Base-by-base conservation (phyloP, 2,888 invertebrate species). In the Cosmopolites sordidus region DNA sequence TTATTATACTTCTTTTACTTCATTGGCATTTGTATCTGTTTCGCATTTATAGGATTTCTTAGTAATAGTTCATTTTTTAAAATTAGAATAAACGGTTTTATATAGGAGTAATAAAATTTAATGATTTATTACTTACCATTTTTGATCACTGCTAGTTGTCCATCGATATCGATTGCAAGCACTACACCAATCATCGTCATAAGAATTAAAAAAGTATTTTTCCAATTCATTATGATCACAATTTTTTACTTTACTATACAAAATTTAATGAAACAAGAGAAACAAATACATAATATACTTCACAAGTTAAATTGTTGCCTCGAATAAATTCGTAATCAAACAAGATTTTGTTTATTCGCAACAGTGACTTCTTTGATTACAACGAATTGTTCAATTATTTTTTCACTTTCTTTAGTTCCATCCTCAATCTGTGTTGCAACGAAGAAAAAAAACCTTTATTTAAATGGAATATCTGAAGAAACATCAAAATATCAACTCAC, bases 51-150 rank as follows among this genome's bases (percentile, higher is more conserved):
- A n/a, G n/a, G n/a, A n/a, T n/a, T n/a, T n/a, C n/a, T n/a, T n/a
- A n/a, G n/a, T n/a, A n/a, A n/a, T n/a, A n/a, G n/a, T n/a, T n/a
- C n/a, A n/a, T n/a, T n/a, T n/a, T n/a, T n/a, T n/a, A n/a, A n/a
- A n/a, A n/a, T n/a, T n/a, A n/a, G n/a, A n/a, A n/a, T n/a, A n/a
- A n/a, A n/a, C n/a, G n/a, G n/a, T n/a, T n/a, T n/a, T n/a, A n/a
- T n/a, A n/a, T n/a, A n/a, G n/a, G n/a, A n/a, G n/a, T n/a, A n/a
- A n/a, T n/a, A n/a, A n/a, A n/a, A n/a, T n/a, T n/a, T n/a, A n/a
- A n/a, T n/a, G n/a, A n/a, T n/a, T n/a, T n/a, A n/a, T n/a, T 3
- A 64, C 69, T 71, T 67, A 77, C 78, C 77, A 66, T 74, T 76
- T 55, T 69, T 72, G 40, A 73, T 63, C 43, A 76, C 66, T 27